Percentiles rank a stretch among this genome's conserved stretches.
Evolutionary conservation across 30 jellyfish, hydroid and myxozoan genomes (phyloP).

Genomic region (Aurelia aurita): DNA sequence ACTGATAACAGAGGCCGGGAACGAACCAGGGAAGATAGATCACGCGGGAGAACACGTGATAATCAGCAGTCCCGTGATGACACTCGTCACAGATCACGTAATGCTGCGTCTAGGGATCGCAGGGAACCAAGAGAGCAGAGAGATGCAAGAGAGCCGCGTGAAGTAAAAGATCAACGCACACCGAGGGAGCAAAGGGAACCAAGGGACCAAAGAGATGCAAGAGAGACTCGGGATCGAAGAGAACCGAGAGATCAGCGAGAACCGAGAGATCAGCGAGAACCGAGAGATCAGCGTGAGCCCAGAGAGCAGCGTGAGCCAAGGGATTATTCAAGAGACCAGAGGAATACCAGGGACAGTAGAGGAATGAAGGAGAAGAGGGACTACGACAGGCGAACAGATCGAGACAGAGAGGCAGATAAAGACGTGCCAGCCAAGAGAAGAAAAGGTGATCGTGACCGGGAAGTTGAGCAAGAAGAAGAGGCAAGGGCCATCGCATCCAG

Average conservation of each 20-base stretch:
- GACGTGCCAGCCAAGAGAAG: conserved; percentile 76
- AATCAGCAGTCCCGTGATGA: conserved; percentile 53
- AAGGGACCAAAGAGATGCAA: conserved; percentile 50
- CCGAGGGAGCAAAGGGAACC: conserved; percentile 10
- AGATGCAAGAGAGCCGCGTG: conserved; percentile 22
- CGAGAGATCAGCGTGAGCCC: conserved; percentile 45
- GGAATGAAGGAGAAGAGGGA: conserved; percentile 61
- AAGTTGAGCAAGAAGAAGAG: conserved; percentile 63
- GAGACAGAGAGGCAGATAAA: conserved; percentile 66
- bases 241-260: conserved; percentile 59
- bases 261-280: conserved; percentile 52
- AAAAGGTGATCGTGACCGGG: conserved; percentile 69
- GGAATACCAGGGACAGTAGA: conserved; percentile 61
- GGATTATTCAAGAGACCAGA: conserved; percentile 53
- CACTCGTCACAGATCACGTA: conserved; percentile 42
- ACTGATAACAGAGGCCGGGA: conserved; percentile 62
- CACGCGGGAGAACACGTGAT: conserved; percentile 66
- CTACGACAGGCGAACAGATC: conserved; percentile 53
- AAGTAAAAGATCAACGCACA: background rate
- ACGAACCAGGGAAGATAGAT: conserved; percentile 45
- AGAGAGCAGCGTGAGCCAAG: conserved; percentile 65
- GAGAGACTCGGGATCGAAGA: conserved; percentile 41
- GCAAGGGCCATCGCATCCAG: conserved; percentile 25
- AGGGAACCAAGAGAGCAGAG: conserved; percentile 45
- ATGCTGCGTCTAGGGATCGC: conserved; percentile 40